These are phyloP conservation scores for Schizaphis graminum DNA, from an alignment of 2,888 invertebrate genomes.

Conservation along the genomic window DNA sequence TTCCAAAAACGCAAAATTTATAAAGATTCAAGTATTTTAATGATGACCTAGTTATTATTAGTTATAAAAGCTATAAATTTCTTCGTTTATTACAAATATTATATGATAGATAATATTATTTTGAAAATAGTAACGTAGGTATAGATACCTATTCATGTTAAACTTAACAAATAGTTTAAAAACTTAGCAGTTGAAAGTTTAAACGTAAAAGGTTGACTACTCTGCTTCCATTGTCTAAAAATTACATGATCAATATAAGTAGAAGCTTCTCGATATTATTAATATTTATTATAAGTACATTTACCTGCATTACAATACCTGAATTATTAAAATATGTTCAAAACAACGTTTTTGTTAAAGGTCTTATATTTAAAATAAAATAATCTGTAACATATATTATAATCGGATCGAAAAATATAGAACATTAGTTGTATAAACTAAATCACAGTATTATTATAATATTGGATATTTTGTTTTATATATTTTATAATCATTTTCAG, in stretches of 20 bases:
- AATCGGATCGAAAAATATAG: neutral
- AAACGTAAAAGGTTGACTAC: neutral
- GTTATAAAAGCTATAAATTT: neutral
- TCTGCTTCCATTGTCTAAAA: neutral
- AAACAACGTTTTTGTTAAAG: neutral
- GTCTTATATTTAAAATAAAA: neutral
- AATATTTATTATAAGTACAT: neutral
- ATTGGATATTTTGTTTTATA: neutral
- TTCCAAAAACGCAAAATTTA: neutral
- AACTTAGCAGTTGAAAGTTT: neutral
- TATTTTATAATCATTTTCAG: neutral
- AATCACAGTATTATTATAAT: neutral
- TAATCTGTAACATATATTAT: neutral
- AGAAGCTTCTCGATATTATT: neutral
- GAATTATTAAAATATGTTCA: neutral
- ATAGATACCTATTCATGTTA: neutral
- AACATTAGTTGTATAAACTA: neutral
- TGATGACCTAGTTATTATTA: neutral
- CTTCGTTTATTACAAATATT: neutral
- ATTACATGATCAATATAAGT: neutral
- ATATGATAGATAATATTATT: neutral
- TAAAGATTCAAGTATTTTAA: neutral
- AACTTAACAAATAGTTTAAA: neutral
- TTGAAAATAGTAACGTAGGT: neutral
- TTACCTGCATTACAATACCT: neutral